phyloP scores from a whole-genome alignment of 2,888 invertebrate genomes.

The Zootermopsis nevadensis region DNA sequence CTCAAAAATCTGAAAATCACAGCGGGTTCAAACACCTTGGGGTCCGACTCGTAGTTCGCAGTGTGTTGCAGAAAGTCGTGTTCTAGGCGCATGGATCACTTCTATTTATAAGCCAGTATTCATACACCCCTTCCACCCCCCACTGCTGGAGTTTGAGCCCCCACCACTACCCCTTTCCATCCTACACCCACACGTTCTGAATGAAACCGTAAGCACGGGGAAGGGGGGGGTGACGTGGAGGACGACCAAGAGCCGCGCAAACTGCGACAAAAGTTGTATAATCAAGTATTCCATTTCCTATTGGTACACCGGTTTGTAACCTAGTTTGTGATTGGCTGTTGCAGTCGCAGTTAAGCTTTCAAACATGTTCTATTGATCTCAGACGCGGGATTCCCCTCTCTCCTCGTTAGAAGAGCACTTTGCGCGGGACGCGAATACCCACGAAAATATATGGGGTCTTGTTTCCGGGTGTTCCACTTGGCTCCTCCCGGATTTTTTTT shows the following conservation, averaged over 20 bases:
- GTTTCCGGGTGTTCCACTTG: conserved; percentile 35
- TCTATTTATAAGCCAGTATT: conserved; percentile 38
- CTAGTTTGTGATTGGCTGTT: conserved; percentile 11
- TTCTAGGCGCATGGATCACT: conserved; percentile 28
- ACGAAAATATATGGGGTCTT: background rate
- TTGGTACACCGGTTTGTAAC: conserved; percentile 34
- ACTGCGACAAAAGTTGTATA: conserved; percentile 46
- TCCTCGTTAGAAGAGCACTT: background rate
- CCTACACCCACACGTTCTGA: conserved; percentile 75
- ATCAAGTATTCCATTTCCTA: background rate
- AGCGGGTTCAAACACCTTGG: conserved; percentile 25
- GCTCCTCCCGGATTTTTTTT: conserved; percentile 30
- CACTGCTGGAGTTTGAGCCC: conserved; percentile 56
- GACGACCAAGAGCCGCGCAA: conserved; percentile 56
- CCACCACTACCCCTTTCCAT: conserved; percentile 67
- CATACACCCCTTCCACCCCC: background rate
- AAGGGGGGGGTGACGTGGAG: conserved; percentile 57
- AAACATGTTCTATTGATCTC: conserved; percentile 40
- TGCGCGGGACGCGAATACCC: conserved; percentile 20
- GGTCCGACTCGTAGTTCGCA: background rate
- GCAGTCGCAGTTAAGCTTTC: conserved; percentile 12
- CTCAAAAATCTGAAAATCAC: background rate
- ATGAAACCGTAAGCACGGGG: conserved; percentile 67
- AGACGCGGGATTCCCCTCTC: background rate
- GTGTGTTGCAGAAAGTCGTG: conserved; percentile 32